Base-by-base conservation (phyloP, 2,113 vertebrate genomes). In the Chrysochloris asiatica region DNA sequence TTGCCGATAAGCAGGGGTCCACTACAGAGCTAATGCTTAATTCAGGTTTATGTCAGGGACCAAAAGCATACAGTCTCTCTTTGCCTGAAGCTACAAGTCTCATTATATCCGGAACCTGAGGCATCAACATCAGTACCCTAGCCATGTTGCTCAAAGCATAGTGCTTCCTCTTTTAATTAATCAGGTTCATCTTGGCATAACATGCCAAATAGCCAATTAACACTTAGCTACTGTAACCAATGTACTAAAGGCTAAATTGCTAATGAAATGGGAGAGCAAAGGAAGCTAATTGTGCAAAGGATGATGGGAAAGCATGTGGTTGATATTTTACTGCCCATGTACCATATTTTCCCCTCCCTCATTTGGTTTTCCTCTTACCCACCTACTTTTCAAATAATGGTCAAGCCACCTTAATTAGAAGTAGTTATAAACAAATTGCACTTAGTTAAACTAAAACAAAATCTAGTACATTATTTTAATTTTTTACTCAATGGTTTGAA, bases 1-100 rank as follows among this genome's bases (percentile, higher is more conserved):
- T 97, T 98, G 97, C 97, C 98, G 99, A 99, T 99, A 99, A 99
- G 98, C 98, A 96, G 97, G 96, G 96, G 98, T 98, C 98, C 98
- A 97, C 97, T 98, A 97, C 96, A 95, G 96, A 98, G 97, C 98
- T 98, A 97, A 98, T 97, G 95, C 94, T 98, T 98, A 97, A 98
- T 98, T 97, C 97, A 19, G 91, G 93, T 97, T 96, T 84, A 67
- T n/a, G 89, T 96, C 97, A 96, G 97, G 94, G 95, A 97, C 82
- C 83, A 95, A 95, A 96, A 96, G 95, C 95, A 86, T 96, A 97
- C 94, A 93, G 97, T 92, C 97, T 98, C 93, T 95, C 94, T 96
- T 97, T 97, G 98, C 98, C 98, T 98, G 97, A 97, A 98, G 98
- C 96, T 97, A 97, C 97, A 97, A 98, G 97, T 98, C 98, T 98